Conservation (phyloP, 1,140 invertebrate genomes). For the Trissolcus basalis region DNA sequence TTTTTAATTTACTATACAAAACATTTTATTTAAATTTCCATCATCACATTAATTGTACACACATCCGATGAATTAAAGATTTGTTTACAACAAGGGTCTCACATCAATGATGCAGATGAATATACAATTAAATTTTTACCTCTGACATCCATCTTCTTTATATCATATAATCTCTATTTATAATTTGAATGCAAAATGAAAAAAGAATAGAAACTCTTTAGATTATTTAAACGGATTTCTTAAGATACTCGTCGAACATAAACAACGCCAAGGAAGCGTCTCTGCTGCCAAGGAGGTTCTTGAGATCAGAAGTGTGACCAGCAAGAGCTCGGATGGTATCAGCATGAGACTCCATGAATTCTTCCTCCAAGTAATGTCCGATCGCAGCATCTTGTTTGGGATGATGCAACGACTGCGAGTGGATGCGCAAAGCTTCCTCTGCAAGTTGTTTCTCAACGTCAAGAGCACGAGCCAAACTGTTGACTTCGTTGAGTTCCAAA, state of each 20-base stretch:
- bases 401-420: conserved; percentile 69
- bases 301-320: conserved; percentile 84
- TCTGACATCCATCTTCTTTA: not conserved
- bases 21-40: not conserved
- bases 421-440: conserved; percentile 81
- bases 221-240: conserved; percentile 74
- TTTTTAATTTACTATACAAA: not conserved
- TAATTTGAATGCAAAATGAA: not conserved
- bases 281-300: conserved; percentile 78
- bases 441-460: conserved; percentile 85
- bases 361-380: conserved; percentile 84
- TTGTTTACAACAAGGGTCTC: not conserved
- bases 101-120: not conserved
- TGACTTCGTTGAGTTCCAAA: conserved; percentile 78
- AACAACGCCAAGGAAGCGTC: conserved; percentile 82
- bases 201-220: not conserved
- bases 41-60: not conserved
- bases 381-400: conserved; percentile 71
- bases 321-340: conserved; percentile 81
- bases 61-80: not conserved
- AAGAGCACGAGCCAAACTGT: conserved; percentile 83
- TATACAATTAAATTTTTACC: not conserved
- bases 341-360: conserved; percentile 83
- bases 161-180: not conserved
- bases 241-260: conserved; percentile 87